These are phyloP conservation scores for Nemurella pictetii DNA, from an alignment of 2,888 invertebrate species.

Conservation along the genomic window DNA sequence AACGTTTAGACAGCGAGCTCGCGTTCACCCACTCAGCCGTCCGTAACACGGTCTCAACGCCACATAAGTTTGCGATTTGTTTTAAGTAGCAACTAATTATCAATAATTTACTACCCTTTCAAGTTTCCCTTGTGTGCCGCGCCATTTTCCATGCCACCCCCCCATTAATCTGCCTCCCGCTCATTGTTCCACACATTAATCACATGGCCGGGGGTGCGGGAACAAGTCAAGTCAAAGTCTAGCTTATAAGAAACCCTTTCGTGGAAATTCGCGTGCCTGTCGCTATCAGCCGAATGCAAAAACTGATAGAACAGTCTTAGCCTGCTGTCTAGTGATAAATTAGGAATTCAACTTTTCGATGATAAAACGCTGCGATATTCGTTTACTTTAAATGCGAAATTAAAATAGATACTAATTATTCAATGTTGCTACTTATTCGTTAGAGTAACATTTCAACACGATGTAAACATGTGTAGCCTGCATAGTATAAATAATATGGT, in stretches of 20 bases:
- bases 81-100: not conserved
- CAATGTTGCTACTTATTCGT: not conserved
- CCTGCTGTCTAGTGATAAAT: not conserved
- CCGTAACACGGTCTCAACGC: not conserved
- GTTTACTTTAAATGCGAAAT: not conserved
- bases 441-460: not conserved
- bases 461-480: not conserved
- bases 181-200: not conserved
- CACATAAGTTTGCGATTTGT: not conserved
- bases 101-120: not conserved
- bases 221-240: not conserved
- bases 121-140: not conserved
- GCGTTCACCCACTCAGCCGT: not conserved
- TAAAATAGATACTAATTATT: not conserved
- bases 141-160: not conserved
- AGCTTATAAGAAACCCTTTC: not conserved
- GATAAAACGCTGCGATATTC: not conserved
- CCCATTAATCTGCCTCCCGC: not conserved
- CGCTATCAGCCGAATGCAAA: too few relatives aligned
- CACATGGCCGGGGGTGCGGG: not conserved
- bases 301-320: not conserved
- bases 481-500: not conserved
- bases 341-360: not conserved
- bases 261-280: too few relatives aligned
- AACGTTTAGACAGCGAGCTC: not conserved